Evolutionary conservation across 1,140 invertebrate species (phyloP).

Genomic region (Trichoplusia ni): DNA sequence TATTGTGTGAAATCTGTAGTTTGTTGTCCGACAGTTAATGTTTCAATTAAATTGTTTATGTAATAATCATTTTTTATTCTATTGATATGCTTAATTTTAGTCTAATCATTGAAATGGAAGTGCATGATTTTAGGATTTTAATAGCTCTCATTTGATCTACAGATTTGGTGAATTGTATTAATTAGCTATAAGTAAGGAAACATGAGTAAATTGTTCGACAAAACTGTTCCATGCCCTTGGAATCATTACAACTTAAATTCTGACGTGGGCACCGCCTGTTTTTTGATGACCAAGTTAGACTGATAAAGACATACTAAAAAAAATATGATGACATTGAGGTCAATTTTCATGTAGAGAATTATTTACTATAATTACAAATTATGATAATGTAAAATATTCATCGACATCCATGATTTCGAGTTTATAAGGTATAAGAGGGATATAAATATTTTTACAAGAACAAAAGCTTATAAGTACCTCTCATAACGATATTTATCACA

Average conservation of each 20-base stretch:
- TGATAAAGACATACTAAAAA: slow-evolving; percentile 54
- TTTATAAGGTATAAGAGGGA: slow-evolving; percentile 18
- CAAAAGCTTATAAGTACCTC: slow-evolving; percentile 1
- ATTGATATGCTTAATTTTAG: slow-evolving; percentile 79
- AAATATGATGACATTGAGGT: slow-evolving; percentile 48
- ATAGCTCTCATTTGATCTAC: slow-evolving; percentile 65
- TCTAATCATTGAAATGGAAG: slow-evolving; percentile 73
- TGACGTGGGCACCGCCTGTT: slow-evolving; percentile 61
- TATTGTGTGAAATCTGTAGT: slow-evolving; percentile 74
- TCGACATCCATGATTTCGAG: slow-evolving; percentile 7
- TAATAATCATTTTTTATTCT: slow-evolving; percentile 78
- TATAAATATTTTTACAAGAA: slow-evolving; percentile 26
- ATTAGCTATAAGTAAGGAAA: slow-evolving; percentile 66
- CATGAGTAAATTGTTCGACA: slow-evolving; percentile 45
- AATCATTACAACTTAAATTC: slow-evolving; percentile 47
- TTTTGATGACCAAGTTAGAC: slow-evolving; percentile 64
- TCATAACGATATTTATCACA: slow-evolving; percentile 1
- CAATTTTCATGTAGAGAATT: slow-evolving; percentile 53
- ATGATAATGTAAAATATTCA: slow-evolving; percentile 15
- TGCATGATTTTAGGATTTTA: slow-evolving; percentile 69
- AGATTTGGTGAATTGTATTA: slow-evolving; percentile 55
- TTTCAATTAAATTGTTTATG: slow-evolving; percentile 78
- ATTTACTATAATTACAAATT: slow-evolving; percentile 32
- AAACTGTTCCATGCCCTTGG: slow-evolving; percentile 52
- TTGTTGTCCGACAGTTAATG: slow-evolving; percentile 79